Evolutionary conservation across 2,797 vertebrate genomes (phyloP).

Genomic region (Silurus aristotelis): DNA sequence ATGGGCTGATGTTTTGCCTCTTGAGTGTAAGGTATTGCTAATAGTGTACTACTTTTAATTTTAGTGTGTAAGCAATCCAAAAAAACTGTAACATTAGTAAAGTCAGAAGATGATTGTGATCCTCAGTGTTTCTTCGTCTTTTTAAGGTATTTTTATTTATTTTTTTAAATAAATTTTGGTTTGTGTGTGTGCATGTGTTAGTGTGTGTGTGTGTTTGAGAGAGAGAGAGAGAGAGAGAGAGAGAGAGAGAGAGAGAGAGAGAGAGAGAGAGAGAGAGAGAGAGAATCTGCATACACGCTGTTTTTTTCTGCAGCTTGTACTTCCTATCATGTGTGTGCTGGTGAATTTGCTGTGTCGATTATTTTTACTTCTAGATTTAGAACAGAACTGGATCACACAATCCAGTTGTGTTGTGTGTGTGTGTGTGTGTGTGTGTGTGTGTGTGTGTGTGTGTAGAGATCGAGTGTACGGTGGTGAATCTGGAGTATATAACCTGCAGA

Average conservation of each 20-base stretch:
- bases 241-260: too few species aligned
- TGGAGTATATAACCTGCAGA: constrained; percentile 51
- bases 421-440: constrained; percentile 24
- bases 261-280: too few species aligned
- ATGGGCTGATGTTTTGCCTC: too few species aligned
- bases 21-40: too few species aligned
- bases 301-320: constrained; percentile 2
- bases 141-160: not conserved
- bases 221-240: too few species aligned
- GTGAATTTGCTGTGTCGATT: not conserved
- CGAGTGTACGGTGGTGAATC: constrained; percentile 44
- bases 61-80: too few species aligned
- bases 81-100: too few species aligned
- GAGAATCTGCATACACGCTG: not conserved
- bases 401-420: not conserved
- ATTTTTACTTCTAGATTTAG: not conserved
- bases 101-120: too few species aligned
- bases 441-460: constrained; percentile 45
- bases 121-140: too few species aligned
- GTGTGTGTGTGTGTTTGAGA: not conserved
- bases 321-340: constrained; percentile 1
- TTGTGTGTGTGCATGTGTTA: not conserved
- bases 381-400: not conserved
- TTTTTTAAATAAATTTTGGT: not conserved
- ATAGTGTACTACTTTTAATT: too few species aligned